Evolutionary conservation across 2,888 invertebrate species (phyloP), one percentile per base, ranked within the genome.

Genomic region (Cataglyphis altisquamis): DNA sequence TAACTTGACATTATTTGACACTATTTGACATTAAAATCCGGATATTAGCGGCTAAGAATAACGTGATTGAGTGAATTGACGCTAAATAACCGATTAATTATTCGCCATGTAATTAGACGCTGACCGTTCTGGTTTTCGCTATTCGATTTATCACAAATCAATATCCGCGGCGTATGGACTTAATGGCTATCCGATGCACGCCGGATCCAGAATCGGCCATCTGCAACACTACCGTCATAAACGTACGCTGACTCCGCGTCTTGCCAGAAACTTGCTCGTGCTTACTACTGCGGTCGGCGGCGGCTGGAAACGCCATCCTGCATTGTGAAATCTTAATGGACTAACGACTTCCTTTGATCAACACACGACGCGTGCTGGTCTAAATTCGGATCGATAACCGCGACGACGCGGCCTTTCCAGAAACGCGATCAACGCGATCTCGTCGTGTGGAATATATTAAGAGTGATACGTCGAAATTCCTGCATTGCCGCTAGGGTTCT

Each of bases 81-180:
- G 45, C 36, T 80, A 80, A 72, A 36, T 73, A 80, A 72, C 45
- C 45, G 74, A 72, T 73, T 80, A 80, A 62, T 80, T 80, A 80
- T 80, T 62, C 25, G 32, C 15, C 10, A n/a, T 36, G 60, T 80
- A 73, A 80, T 80, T 80, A 80, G 78, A 80, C 25, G 73, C 32
- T 12, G 57, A 72, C 18, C 29, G 29, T 10, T 41, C 29, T 62
- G 67, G 85, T 60, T 84, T 77, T 85, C 41, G 85, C 85, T 68
- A 85, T 85, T 74, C 67, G 81, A 81, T 85, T 85, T 85, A 63
- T 78, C 77, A 48, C 57, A 60, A 66, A 80, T 72, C 85, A 62
- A 80, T 67, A 78, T 68, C 68, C 18, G 52, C 63, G 68, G 55
- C 48, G 29, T 74, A 41, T 68, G 45, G 57, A 60, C 48, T 41